phyloP scores from a whole-genome alignment of 2,113 vertebrate species.

The Sceloporus tristichus region DNA sequence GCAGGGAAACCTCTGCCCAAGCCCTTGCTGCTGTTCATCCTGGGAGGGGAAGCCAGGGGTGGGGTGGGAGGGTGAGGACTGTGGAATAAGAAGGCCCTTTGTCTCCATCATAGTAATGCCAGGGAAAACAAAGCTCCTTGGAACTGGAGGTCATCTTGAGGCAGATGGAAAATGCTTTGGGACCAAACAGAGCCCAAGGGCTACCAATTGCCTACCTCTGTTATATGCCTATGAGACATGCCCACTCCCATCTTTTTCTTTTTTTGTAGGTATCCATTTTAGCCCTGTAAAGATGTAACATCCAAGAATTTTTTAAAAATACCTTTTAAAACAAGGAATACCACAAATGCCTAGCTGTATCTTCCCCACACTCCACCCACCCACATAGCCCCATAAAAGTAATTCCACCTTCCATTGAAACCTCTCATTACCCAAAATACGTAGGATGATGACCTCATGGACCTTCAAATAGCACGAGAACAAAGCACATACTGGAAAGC shows the following conservation, averaged over 20 bases:
- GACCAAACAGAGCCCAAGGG: background rate
- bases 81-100: background rate
- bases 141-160: background rate
- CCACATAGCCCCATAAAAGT: background rate
- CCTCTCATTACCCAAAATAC: slow-evolving; percentile 6
- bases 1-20: background rate
- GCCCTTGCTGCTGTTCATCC: background rate
- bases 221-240: background rate
- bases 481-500: background rate
- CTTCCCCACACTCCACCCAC: background rate
- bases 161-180: background rate
- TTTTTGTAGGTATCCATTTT: background rate
- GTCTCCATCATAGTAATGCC: background rate
- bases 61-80: background rate
- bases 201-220: background rate
- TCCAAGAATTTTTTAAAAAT: background rate
- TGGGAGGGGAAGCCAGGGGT: background rate
- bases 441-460: slow-evolving; percentile 1
- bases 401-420: background rate
- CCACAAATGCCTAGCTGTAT: background rate
- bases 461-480: slow-evolving; percentile 4
- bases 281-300: background rate
- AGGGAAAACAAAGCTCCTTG: background rate
- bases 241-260: background rate
- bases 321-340: background rate